Evolutionary conservation across 2,888 invertebrate genomes (phyloP).

Genomic region (Pyrrhia umbra): DNA sequence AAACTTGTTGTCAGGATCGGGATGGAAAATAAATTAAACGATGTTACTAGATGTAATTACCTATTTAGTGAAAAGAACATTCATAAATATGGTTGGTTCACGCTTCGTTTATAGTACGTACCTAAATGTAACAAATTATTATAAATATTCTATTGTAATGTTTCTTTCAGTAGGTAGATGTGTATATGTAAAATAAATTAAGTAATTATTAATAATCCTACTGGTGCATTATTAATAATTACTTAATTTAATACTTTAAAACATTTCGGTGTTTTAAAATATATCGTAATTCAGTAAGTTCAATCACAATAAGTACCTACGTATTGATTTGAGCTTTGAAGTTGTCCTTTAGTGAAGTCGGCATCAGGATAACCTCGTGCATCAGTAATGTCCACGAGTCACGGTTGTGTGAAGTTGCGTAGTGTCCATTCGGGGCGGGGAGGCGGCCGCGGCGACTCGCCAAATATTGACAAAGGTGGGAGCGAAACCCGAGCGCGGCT

Average conservation of each 20-base stretch:
- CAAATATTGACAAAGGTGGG: slow-evolving; percentile 90
- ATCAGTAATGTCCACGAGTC: slow-evolving; percentile 40
- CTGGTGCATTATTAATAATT: no score
- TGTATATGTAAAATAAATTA: no score
- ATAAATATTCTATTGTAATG: no score
- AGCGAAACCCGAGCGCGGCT: slow-evolving; percentile 84
- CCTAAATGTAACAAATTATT: no score
- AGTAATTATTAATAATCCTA: no score
- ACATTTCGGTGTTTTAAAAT: no score
- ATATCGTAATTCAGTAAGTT: no score
- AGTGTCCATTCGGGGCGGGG: slow-evolving; percentile 55
- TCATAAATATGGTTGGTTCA: slow-evolving; percentile 22
- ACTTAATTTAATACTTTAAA: no score
- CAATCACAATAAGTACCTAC: neutral
- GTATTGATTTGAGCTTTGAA: slow-evolving; percentile 3
- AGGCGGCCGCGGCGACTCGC: slow-evolving; percentile 67
- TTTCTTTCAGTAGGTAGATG: no score
- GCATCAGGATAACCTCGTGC: slow-evolving; percentile 43
- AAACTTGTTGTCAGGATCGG: slow-evolving; percentile 47
- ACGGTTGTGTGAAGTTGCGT: slow-evolving; percentile 41
- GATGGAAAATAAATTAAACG: slow-evolving; percentile 40
- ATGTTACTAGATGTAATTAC: slow-evolving; percentile 34
- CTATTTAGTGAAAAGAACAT: slow-evolving; percentile 30
- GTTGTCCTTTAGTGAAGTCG: slow-evolving; percentile 29
- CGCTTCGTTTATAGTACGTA: neutral